Conservation (phyloP, 2,888 invertebrate species). For the Watsonalla binaria region DNA sequence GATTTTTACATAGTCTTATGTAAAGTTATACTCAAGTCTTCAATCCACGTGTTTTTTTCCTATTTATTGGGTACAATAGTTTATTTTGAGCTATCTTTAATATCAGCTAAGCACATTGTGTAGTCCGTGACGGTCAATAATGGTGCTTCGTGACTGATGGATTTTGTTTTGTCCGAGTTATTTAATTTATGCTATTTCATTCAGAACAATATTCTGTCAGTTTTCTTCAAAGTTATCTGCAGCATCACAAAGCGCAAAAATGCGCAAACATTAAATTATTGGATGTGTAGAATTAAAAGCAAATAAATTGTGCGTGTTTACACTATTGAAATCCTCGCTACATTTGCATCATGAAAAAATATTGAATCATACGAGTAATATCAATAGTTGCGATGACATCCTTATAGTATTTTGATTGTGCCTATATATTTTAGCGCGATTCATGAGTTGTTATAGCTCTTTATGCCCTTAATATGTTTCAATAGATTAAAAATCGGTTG, state of each 20-base stretch:
- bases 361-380: too few relatives aligned
- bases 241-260: not conserved
- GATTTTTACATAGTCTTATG: not conserved
- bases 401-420: too few relatives aligned
- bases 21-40: not conserved
- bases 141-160: not conserved
- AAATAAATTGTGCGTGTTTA: too few relatives aligned
- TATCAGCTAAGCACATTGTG: not conserved
- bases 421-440: too few relatives aligned
- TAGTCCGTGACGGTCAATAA: not conserved
- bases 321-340: too few relatives aligned
- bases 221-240: not conserved
- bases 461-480: too few relatives aligned
- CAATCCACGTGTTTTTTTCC: not conserved
- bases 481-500: too few relatives aligned
- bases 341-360: too few relatives aligned
- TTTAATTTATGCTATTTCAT: not conserved
- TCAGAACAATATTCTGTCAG: not conserved
- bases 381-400: too few relatives aligned
- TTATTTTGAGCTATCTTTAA: not conserved
- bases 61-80: not conserved
- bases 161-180: not conserved
- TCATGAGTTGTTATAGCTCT: too few relatives aligned
- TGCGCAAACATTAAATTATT: too few relatives aligned
- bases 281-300: too few relatives aligned